Conservation (phyloP, 2,113 vertebrate species). For the Clarias batrachus region DNA sequence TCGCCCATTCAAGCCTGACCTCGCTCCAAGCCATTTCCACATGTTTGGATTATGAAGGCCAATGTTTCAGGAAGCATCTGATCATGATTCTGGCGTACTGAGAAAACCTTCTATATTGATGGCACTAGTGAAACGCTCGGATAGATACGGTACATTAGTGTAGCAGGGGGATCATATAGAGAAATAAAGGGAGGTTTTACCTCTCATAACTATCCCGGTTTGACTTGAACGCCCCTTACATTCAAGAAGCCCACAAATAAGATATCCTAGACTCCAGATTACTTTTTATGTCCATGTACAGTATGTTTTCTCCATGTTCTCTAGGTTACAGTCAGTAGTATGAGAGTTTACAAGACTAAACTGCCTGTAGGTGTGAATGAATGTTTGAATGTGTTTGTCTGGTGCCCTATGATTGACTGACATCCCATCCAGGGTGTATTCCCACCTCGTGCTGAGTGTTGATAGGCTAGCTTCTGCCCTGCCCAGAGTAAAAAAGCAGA, state of each 20-base stretch:
- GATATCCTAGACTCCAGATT: not conserved
- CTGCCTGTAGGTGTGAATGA: not conserved
- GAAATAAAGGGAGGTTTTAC: too few species aligned
- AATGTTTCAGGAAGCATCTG: too few species aligned
- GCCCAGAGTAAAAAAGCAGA: not conserved
- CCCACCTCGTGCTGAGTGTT: not conserved
- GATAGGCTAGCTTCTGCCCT: not conserved
- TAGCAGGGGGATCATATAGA: too few species aligned
- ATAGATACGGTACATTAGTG: too few species aligned
- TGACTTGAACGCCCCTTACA: not conserved
- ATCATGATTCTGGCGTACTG: too few species aligned
- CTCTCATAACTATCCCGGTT: too few species aligned
- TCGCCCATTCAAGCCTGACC: too few species aligned
- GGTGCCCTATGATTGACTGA: not conserved
- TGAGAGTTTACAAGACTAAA: not conserved
- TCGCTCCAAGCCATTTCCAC: too few species aligned
- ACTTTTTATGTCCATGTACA: not conserved
- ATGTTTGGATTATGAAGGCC: too few species aligned
- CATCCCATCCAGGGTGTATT: not conserved
- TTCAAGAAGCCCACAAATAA: not conserved
- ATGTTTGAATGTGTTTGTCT: not conserved
- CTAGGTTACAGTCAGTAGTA: not conserved
- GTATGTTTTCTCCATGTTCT: not conserved
- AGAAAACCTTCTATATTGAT: too few species aligned
- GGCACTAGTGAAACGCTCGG: too few species aligned